phyloP scores from a whole-genome alignment of 2,797 vertebrate species.

The Hephaestus fuliginosus region DNA sequence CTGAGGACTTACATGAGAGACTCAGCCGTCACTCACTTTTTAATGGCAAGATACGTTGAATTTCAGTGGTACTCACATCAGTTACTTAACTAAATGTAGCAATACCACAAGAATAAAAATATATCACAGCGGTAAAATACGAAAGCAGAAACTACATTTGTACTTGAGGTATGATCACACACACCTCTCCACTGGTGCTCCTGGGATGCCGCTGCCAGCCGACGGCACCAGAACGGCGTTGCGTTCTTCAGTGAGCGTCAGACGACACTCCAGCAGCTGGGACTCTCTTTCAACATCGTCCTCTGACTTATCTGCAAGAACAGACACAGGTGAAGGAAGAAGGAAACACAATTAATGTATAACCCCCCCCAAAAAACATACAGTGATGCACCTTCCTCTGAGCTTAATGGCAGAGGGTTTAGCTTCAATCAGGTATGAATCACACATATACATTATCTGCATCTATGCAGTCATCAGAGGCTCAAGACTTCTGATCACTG shows the following conservation, averaged over 20 bases:
- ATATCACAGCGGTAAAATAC: neutral
- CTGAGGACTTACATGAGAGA: neutral
- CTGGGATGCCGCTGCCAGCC: slow-evolving; percentile 95
- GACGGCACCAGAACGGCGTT: slow-evolving; percentile 96
- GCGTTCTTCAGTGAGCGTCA: slow-evolving; percentile 95
- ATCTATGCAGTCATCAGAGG: neutral
- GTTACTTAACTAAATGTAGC: neutral
- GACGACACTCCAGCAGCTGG: slow-evolving; percentile 93
- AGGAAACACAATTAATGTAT: neutral
- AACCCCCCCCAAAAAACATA: neutral
- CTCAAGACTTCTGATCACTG: neutral
- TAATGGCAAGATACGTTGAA: neutral
- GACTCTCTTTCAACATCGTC: slow-evolving; percentile 94
- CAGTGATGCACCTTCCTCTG: neutral
- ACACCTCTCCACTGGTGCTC: slow-evolving; percentile 94
- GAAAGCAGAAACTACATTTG: no score
- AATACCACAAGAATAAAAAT: neutral
- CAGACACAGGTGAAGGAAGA: neutral
- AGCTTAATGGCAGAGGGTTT: neutral
- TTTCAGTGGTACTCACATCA: neutral
- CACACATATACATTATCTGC: no score
- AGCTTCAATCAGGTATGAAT: neutral
- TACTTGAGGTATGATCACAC: neutral
- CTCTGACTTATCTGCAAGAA: slow-evolving; percentile 91
- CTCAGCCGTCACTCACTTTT: neutral